Conservation (phyloP, 2,888 invertebrate genomes). For the Drosophila pseudotakahashii region DNA sequence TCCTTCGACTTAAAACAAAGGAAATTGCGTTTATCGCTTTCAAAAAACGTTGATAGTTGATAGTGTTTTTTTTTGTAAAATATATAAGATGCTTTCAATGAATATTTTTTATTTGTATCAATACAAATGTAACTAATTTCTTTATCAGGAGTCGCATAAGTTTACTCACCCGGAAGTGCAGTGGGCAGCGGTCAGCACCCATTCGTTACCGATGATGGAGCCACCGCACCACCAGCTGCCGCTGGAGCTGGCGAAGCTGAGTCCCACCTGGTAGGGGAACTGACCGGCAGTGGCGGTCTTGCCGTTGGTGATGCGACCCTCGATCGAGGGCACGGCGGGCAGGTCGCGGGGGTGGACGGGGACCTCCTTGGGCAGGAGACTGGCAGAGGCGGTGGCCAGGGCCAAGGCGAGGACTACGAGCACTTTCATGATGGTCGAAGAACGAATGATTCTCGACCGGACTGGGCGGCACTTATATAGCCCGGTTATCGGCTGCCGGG, state of each 20-base stretch:
- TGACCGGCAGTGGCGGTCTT: slow-evolving; percentile 57
- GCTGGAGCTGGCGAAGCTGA: slow-evolving; percentile 57
- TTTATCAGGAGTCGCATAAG: too few relatives aligned
- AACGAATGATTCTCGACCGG: slow-evolving; percentile 47
- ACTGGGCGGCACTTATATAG: slow-evolving; percentile 6
- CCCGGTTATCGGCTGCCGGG: slow-evolving; percentile 1
- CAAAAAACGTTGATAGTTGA: too few relatives aligned
- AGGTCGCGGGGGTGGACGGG: slow-evolving; percentile 66
- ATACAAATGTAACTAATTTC: too few relatives aligned
- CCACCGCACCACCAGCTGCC: slow-evolving; percentile 78
- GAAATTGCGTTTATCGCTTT: too few relatives aligned
- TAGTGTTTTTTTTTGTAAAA: too few relatives aligned
- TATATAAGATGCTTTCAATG: too few relatives aligned
- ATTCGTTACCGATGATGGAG: slow-evolving; percentile 65
- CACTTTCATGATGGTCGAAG: slow-evolving; percentile 66
- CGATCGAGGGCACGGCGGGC: slow-evolving; percentile 37
- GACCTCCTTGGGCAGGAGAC: slow-evolving; percentile 45
- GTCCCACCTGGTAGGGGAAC: slow-evolving; percentile 78
- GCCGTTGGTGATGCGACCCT: slow-evolving; percentile 78
- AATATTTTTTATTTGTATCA: too few relatives aligned
- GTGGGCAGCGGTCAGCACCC: slow-evolving; percentile 79
- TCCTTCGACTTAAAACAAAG: too few relatives aligned
- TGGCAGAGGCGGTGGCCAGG: slow-evolving; percentile 67
- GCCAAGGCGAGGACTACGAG: slow-evolving; percentile 68
- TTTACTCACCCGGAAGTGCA: slow-evolving; percentile 77